Percentiles rank a stretch among this genome's conserved stretches.
Evolutionary conservation across 1,140 invertebrate species (phyloP).

Genomic region (Pseudachorutes palmiensis): DNA sequence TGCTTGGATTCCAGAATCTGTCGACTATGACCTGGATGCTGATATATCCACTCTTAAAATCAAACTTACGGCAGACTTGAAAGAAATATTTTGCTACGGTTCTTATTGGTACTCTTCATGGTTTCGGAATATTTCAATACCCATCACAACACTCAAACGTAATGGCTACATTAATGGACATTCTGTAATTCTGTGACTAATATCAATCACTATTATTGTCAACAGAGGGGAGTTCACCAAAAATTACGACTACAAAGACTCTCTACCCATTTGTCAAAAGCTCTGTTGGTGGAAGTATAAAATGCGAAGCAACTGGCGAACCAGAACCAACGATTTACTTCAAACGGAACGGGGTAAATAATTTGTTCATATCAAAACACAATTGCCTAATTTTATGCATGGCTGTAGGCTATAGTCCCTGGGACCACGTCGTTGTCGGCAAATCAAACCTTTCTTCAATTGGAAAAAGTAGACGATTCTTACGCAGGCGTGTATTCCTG

Average conservation of each 20-base stretch:
- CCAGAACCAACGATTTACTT: neutral
- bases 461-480: neutral
- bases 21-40: neutral
- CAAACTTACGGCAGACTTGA: neutral
- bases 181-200: neutral
- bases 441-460: neutral
- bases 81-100: neutral
- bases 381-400: too few relatives aligned
- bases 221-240: neutral
- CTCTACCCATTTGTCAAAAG: neutral
- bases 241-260: neutral
- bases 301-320: neutral
- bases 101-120: conserved; percentile 14
- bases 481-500: neutral
- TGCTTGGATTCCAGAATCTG: neutral
- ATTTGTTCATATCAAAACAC: neutral
- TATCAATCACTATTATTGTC: too few relatives aligned
- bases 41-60: neutral
- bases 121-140: conserved; percentile 11
- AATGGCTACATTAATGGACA: neutral
- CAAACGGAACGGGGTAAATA: neutral
- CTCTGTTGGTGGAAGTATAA: neutral
- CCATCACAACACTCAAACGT: neutral
- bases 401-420: too few relatives aligned
- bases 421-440: neutral